Conservation (phyloP, 2,113 vertebrate species). For the Chinchilla lanigera region DNA sequence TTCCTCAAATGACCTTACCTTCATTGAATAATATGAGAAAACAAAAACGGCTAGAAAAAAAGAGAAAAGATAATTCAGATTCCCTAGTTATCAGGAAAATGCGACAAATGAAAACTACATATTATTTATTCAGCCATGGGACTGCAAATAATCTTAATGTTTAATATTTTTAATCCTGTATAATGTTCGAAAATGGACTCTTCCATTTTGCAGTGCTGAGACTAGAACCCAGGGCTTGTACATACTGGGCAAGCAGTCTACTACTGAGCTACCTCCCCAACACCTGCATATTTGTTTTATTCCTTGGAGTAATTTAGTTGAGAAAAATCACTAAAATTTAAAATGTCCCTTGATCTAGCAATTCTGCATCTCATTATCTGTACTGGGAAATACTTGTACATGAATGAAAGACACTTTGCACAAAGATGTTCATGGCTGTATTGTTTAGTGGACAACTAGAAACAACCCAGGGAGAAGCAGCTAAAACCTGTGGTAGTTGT, state of each 20-base stretch:
- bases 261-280: neutral
- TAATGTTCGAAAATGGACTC: neutral
- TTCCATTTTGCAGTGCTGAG: neutral
- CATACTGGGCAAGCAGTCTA: neutral
- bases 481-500: neutral
- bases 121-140: neutral
- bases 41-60: neutral
- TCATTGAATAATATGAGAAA: neutral
- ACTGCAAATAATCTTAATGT: neutral
- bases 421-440: neutral
- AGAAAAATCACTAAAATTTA: conserved; percentile 19
- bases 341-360: neutral
- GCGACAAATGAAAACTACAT: neutral
- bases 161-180: neutral
- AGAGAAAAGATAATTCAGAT: neutral
- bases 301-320: neutral
- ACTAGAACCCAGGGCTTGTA: neutral
- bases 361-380: neutral
- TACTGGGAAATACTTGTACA: neutral
- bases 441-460: neutral
- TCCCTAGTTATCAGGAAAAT: neutral
- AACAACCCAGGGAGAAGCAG: neutral
- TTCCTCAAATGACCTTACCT: neutral
- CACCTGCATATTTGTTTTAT: neutral
- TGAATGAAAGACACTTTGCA: neutral